Conservation (phyloP, 2,888 invertebrate genomes). For the Caenorhabditis virilis region DNA sequence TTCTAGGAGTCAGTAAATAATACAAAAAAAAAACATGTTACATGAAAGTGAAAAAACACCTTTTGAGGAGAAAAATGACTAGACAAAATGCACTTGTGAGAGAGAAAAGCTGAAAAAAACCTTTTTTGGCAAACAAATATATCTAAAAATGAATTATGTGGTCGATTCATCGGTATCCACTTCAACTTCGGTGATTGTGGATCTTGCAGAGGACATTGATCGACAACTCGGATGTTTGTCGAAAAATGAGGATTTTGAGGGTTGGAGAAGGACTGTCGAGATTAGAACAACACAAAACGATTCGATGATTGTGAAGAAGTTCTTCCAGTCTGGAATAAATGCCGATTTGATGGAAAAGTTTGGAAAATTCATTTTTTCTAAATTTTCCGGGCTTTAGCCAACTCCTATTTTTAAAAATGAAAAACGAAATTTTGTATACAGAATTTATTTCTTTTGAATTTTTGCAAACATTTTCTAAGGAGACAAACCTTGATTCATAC, state of each 20-base stretch:
- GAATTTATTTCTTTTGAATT: too few relatives aligned
- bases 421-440: too few relatives aligned
- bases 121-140: neutral
- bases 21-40: too few relatives aligned
- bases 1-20: too few relatives aligned
- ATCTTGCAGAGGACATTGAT: constrained; percentile 40
- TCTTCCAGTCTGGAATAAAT: constrained; percentile 65
- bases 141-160: constrained; percentile 8
- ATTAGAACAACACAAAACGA: constrained; percentile 64
- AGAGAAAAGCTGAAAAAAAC: constrained; percentile 2
- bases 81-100: neutral
- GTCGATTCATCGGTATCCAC: constrained; percentile 39
- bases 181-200: constrained; percentile 36
- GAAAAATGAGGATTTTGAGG: constrained; percentile 56
- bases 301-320: constrained; percentile 60
- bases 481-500: too few relatives aligned
- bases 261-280: constrained; percentile 60
- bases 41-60: too few relatives aligned
- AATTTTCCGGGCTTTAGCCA: too few relatives aligned
- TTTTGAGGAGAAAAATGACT: too few relatives aligned
- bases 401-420: too few relatives aligned
- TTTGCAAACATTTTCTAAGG: too few relatives aligned
- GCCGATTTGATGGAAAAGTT: too few relatives aligned
- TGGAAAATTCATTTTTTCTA: too few relatives aligned
- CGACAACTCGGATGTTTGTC: constrained; percentile 56